Percentiles rank a stretch among this genome's conserved stretches.
These are phyloP conservation scores for Brachionichthys hirsutus DNA, from an alignment of 2,113 vertebrate species.

Conservation along the genomic window DNA sequence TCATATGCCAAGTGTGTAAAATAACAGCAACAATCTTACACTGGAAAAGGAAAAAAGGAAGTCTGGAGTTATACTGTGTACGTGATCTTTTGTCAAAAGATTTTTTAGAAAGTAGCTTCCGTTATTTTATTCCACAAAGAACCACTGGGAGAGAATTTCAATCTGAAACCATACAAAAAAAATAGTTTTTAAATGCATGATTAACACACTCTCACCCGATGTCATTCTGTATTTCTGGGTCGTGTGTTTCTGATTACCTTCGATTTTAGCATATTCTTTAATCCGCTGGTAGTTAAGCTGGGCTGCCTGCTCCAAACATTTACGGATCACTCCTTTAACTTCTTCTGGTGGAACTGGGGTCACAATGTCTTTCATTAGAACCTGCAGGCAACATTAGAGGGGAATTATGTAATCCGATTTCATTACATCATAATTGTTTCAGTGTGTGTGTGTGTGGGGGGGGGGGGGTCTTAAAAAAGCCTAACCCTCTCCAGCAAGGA, in stretches of 20 bases:
- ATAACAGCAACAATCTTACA: constrained; percentile 18
- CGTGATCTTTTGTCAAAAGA: background rate
- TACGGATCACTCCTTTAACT: constrained; percentile 98
- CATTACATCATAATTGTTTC: constrained; percentile 9
- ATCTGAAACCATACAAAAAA: constrained; percentile 20
- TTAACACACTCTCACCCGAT: background rate
- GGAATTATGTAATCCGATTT: constrained; percentile 7
- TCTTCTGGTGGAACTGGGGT: constrained; percentile 98
- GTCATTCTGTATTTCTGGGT: background rate
- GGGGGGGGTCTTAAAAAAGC: constrained; percentile 12
- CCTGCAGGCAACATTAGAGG: constrained; percentile 72
- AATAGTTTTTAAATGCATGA: background rate
- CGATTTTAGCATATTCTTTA: constrained; percentile 97
- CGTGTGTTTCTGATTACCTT: constrained; percentile 85
- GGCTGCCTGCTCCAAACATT: constrained; percentile 98
- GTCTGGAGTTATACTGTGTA: background rate
- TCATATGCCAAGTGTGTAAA: constrained; percentile 35
- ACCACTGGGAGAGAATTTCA: constrained; percentile 20
- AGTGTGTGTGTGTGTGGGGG: too few species aligned
- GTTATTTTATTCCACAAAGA: constrained; percentile 15
- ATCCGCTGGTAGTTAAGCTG: constrained; percentile 96
- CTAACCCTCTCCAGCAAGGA: constrained; percentile 98
- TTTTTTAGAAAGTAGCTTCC: background rate
- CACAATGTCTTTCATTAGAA: constrained; percentile 99
- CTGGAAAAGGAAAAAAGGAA: constrained; percentile 6